Base-by-base conservation (phyloP, 2,113 vertebrate species). In the Chaetorhynchus papuensis region DNA sequence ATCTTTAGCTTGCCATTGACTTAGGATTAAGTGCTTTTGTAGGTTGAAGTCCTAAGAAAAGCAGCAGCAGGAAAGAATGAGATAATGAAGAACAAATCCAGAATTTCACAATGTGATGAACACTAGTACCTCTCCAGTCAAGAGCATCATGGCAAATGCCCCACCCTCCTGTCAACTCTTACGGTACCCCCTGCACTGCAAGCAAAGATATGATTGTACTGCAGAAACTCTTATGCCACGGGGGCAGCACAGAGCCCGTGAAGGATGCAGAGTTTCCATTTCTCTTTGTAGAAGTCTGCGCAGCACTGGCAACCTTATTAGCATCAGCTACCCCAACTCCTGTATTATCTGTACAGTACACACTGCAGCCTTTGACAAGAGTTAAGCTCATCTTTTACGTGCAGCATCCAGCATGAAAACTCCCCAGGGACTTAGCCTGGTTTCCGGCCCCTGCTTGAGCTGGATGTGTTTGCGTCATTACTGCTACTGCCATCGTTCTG, bases 151-250 rank as follows among this genome's bases (percentile, higher is more conserved):
- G 27, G 49, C 27, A 77, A 81, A 71, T n/a, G n/a, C 14, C 57
- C 13, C 35, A 71, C 10, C 3, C 60, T 63, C 35, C 52, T 70
- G 31, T 17, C 31, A 87, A 70, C 19, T 69, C 10, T 65, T 53
- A 33, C 1, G 27, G 53, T 52, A 59, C 27, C 21, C 24, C 6
- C 45, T 22, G 23, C 26, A n/a, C 42, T n/a, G 39, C 42, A 78
- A 65, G 47, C 1, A 1, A 52, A 72, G 37, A 18, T 3, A 35
- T 0, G 9, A 41, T 4, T 28, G 2, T 5, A 63, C 24, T 7
- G 33, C 42, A 84, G 83, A 41, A 61, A 83, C 21, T 30, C 6
- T 11, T 9, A 19, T 0, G 4, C 21, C 41, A 15, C 3, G 15
- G 28, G 37, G 33, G 11, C 28, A 93, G 54, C 63, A 76, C 63